phyloP scores from a whole-genome alignment of 2,888 invertebrate genomes.

The Scotopteryx bipunctaria region DNA sequence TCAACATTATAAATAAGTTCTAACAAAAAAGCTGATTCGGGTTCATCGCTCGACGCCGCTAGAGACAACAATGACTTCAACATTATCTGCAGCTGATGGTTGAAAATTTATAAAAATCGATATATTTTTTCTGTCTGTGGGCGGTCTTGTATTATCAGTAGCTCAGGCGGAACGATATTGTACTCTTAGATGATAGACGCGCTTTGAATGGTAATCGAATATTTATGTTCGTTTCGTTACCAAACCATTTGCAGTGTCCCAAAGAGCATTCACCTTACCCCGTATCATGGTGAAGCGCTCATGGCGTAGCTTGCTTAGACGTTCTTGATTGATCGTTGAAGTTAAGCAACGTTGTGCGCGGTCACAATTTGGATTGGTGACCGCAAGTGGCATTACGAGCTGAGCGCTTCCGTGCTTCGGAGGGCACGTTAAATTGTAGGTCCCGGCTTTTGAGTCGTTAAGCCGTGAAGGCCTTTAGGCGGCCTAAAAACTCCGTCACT shows the following conservation, averaged over 20 bases:
- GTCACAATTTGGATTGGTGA: no score
- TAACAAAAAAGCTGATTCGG: slow-evolving; percentile 34
- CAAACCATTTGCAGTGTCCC: slow-evolving; percentile 23
- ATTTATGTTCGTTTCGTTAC: slow-evolving; percentile 8
- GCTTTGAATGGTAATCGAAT: slow-evolving; percentile 22
- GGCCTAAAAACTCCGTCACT: no score
- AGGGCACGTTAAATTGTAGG: no score
- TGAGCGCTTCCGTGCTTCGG: no score
- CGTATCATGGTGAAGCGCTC: no score
- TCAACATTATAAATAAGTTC: slow-evolving; percentile 31
- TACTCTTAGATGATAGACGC: slow-evolving; percentile 18
- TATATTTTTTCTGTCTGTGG: slow-evolving; percentile 40
- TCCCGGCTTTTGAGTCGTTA: no score
- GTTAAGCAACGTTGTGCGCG: no score
- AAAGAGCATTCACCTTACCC: not conserved
- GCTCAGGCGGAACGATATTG: slow-evolving; percentile 31
- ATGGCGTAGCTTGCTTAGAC: no score
- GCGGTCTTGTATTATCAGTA: slow-evolving; percentile 33
- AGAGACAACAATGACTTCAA: slow-evolving; percentile 54
- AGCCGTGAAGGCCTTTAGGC: no score
- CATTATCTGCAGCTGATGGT: slow-evolving; percentile 57
- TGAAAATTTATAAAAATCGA: slow-evolving; percentile 52
- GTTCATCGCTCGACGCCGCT: slow-evolving; percentile 37
- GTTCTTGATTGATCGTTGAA: no score
- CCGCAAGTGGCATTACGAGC: no score